Evolutionary conservation across 92 coral and sea anemone species (phyloP), one percentile per base, ranked within the genome.

Genomic region (Meandrina meandrites): DNA sequence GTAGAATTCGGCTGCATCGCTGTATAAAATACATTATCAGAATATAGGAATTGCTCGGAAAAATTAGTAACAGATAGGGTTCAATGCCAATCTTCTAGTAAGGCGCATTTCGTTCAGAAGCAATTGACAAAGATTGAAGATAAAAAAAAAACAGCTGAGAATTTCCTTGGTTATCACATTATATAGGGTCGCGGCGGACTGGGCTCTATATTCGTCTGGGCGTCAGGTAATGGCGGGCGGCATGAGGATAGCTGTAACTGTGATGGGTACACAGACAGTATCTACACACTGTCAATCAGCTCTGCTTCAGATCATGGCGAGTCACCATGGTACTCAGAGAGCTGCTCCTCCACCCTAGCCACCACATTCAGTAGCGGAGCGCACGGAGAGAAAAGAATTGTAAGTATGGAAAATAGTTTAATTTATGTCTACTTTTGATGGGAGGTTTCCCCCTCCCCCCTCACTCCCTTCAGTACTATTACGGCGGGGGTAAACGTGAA

Each of bases 301-400:
- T 97, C 98, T 47, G 98, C 98, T 24, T 93, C 99, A 21, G 99
- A 97, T 84, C 98, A 95, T 75, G 99, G 99, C 19, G 93, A 92
- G 86, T 97, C 99, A 18, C 99, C 99, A 47, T 97, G 99, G 99
- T 97, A 97, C 83, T 97, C 99, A 56, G 99, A 97, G 69, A 91
- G 94, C 78, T 97, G 99, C 82, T 97, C 99, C 72, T 97, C 99
- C 31, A 97, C 99, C 15, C 86, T 97, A 31, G 99, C 99, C 27
- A 92, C 99, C 17, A 94, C 99, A 11, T 97, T 97, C 87, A 97
- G 99, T 81, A 97, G 99, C 82, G 99, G 99, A 5, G 91, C 98
- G 5, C 94, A 92, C 79, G 96, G 94, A 28, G 96, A 92, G 84
- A 93, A 92, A 57, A 86, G 94, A 93, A 97, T 97, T 68, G 99